phyloP scores from a whole-genome alignment of 2,888 invertebrate species.

The Dimorphilus gyrociliatus region DNA sequence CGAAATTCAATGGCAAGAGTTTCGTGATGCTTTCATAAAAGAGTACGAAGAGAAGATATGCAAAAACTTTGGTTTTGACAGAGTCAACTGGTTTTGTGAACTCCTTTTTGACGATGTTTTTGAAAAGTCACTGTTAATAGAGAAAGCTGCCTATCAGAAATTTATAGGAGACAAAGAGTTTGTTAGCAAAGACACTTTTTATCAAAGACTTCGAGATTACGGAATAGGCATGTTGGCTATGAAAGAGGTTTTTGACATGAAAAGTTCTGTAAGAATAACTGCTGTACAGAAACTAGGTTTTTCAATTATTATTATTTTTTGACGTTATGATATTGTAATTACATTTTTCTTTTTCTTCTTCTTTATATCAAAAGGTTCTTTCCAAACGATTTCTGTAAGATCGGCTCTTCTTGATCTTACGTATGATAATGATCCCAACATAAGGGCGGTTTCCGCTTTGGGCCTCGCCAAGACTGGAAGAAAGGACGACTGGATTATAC shows the following conservation, averaged over 20 bases:
- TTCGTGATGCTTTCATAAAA: slow-evolving; percentile 15
- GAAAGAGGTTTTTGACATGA: slow-evolving; percentile 22
- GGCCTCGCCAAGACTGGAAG: slow-evolving; percentile 20
- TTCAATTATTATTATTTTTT: too few relatives aligned
- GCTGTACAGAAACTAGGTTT: slow-evolving; percentile 25
- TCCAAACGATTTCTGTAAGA: slow-evolving; percentile 19
- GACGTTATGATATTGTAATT: too few relatives aligned
- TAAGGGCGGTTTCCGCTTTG: slow-evolving; percentile 22
- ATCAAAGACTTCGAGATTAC: slow-evolving; percentile 19
- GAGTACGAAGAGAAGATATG: slow-evolving; percentile 18
- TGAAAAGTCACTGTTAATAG: background rate
- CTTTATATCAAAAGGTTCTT: slow-evolving; percentile 11
- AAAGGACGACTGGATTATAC: slow-evolving; percentile 7
- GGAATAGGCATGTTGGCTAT: slow-evolving; percentile 23
- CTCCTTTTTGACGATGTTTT: background rate
- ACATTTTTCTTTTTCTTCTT: background rate
- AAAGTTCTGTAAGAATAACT: slow-evolving; percentile 18
- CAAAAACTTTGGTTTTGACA: slow-evolving; percentile 12
- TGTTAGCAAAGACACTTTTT: slow-evolving; percentile 16
- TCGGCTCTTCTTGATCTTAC: slow-evolving; percentile 15
- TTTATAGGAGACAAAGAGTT: too few relatives aligned
- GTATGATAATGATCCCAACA: slow-evolving; percentile 20
- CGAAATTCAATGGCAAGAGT: slow-evolving; percentile 15
- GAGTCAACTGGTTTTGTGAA: slow-evolving; percentile 4
- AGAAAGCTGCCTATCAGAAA: too few relatives aligned